phyloP scores from a whole-genome alignment of 2,113 vertebrate genomes.

The Leucoraja erinaceus region DNA sequence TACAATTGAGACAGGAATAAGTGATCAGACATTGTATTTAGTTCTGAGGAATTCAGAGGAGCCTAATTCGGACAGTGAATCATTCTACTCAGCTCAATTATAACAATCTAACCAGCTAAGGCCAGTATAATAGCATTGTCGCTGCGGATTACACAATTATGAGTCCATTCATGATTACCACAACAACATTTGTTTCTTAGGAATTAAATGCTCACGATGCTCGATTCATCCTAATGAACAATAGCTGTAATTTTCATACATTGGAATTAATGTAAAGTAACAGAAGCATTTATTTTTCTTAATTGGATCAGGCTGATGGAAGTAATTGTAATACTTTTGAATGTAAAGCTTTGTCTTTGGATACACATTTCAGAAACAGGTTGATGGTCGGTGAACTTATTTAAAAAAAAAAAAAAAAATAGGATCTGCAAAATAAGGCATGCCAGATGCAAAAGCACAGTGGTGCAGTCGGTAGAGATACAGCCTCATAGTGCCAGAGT shows the following conservation, averaged over 20 bases:
- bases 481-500: too few relatives aligned
- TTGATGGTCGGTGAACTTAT: too few relatives aligned
- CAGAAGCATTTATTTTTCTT: neutral
- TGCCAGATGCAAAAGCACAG: neutral
- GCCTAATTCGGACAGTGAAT: slow-evolving; percentile 5
- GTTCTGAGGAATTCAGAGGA: neutral
- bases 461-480: too few relatives aligned
- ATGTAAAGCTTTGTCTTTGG: neutral
- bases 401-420: too few relatives aligned
- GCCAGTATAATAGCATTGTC: neutral
- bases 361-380: neutral
- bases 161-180: neutral
- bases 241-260: neutral
- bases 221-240: neutral
- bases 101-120: neutral
- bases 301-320: neutral
- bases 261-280: neutral
- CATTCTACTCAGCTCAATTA: slow-evolving; percentile 17
- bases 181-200: neutral
- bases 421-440: neutral
- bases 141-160: neutral
- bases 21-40: neutral
- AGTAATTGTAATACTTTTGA: neutral
- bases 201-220: neutral
- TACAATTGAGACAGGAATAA: neutral